phyloP scores from a whole-genome alignment of 2,888 invertebrate species.

The Cosmopolites sordidus region DNA sequence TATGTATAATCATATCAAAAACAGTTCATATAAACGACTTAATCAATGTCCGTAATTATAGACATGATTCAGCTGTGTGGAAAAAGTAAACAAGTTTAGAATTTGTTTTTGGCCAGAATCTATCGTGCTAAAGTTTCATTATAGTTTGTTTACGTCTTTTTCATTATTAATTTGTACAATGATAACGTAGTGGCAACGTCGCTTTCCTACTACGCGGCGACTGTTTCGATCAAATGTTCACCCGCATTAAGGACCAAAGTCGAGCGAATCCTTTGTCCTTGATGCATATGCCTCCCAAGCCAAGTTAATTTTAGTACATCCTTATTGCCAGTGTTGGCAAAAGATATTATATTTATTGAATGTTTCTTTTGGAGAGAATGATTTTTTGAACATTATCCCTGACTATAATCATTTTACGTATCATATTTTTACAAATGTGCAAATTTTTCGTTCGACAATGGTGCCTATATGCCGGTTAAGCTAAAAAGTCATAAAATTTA shows the following conservation, averaged over 20 bases:
- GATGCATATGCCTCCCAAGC: constrained; percentile 7
- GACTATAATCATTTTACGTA: too few species aligned
- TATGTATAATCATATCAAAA: too few species aligned
- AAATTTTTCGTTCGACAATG: too few species aligned
- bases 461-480: too few species aligned
- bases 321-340: constrained; percentile 9
- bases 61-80: too few species aligned
- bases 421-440: too few species aligned
- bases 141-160: not conserved
- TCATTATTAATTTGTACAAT: not conserved
- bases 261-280: constrained; percentile 26
- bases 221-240: constrained; percentile 7
- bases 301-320: constrained; percentile 6
- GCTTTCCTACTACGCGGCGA: constrained; percentile 9
- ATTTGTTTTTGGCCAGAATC: too few species aligned
- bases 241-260: constrained; percentile 19
- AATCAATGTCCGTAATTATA: too few species aligned
- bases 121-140: not conserved
- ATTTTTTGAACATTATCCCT: too few species aligned
- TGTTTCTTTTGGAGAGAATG: not conserved
- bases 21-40: too few species aligned
- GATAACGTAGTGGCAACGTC: constrained; percentile 8
- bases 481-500: too few species aligned
- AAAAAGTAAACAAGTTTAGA: too few species aligned
- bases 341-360: not conserved